A percentile compares a stretch with the other conserved stretches of the same genome.
phyloP scores from a whole-genome alignment of 1,140 invertebrate genomes.

The Lutraria rhynchaena region DNA sequence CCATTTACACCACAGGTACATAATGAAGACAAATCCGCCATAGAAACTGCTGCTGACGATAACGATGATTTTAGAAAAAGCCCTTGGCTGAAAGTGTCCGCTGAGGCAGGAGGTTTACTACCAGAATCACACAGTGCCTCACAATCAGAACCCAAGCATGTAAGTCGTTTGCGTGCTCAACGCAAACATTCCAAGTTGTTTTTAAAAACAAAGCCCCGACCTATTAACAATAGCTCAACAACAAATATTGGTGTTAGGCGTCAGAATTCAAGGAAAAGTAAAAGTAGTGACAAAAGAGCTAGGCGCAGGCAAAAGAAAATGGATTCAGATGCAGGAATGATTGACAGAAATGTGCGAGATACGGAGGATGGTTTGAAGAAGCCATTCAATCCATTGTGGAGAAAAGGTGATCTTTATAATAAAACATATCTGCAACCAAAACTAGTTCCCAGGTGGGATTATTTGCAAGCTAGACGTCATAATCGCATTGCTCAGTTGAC shows the following conservation, averaged over 20 bases:
- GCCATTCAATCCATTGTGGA: conserved; percentile 13
- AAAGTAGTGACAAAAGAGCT: conserved; percentile 11
- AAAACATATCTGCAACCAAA: not conserved
- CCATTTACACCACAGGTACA: no score
- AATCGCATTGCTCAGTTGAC: conserved; percentile 16
- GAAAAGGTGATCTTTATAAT: no score
- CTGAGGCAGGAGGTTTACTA: not conserved
- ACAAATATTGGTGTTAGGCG: conserved; percentile 8
- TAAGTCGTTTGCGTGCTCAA: not conserved
- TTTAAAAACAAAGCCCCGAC: not conserved
- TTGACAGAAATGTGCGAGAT: not conserved
- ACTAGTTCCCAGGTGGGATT: conserved; percentile 1
- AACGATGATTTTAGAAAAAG: no score
- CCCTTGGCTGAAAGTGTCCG: not conserved
- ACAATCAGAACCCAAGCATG: not conserved
- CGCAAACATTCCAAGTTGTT: not conserved
- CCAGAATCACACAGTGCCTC: not conserved
- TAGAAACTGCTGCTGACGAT: no score
- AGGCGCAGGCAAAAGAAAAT: not conserved
- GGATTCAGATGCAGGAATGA: not conserved
- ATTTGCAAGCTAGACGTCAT: conserved; percentile 9
- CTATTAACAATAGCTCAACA: not conserved
- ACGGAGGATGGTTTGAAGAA: conserved; percentile 7
- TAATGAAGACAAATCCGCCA: no score
- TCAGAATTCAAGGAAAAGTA: conserved; percentile 8